Conservation (phyloP, 2,113 vertebrate species). For the Myrmecophaga tridactyla region DNA sequence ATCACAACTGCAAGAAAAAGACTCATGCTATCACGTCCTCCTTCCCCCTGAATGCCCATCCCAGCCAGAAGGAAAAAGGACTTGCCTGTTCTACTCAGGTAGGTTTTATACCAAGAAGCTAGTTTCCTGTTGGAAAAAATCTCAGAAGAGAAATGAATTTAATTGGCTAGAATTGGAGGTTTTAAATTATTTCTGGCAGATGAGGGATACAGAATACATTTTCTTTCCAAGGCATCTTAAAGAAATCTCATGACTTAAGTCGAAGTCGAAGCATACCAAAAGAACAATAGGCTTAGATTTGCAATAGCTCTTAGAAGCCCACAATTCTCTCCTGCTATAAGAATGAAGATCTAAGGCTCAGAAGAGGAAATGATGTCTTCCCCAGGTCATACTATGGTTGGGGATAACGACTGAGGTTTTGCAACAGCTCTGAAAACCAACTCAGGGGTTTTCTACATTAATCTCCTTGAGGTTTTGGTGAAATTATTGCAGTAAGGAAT, state of each 20-base stretch:
- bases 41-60: constrained; percentile 35
- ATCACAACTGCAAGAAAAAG: constrained; percentile 90
- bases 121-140: constrained; percentile 51
- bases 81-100: not conserved
- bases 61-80: constrained; percentile 30
- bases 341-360: constrained; percentile 43
- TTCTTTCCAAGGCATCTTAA: not conserved
- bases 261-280: not conserved
- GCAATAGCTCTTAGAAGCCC: not conserved
- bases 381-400: not conserved
- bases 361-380: constrained; percentile 22
- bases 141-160: constrained; percentile 35
- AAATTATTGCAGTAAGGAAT: not conserved
- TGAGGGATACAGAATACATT: not conserved
- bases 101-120: constrained; percentile 24
- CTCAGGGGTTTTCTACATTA: not conserved
- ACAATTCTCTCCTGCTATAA: not conserved
- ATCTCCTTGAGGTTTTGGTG: not conserved
- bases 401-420: constrained; percentile 27
- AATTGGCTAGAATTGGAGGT: constrained; percentile 19
- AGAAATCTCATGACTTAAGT: not conserved
- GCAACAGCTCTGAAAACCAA: not conserved
- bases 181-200: constrained; percentile 62
- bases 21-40: constrained; percentile 66
- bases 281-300: not conserved